Evolutionary conservation across 2,797 vertebrate genomes (phyloP), one percentile per base, ranked within the genome.

Genomic region (Bovichtus diacanthus): DNA sequence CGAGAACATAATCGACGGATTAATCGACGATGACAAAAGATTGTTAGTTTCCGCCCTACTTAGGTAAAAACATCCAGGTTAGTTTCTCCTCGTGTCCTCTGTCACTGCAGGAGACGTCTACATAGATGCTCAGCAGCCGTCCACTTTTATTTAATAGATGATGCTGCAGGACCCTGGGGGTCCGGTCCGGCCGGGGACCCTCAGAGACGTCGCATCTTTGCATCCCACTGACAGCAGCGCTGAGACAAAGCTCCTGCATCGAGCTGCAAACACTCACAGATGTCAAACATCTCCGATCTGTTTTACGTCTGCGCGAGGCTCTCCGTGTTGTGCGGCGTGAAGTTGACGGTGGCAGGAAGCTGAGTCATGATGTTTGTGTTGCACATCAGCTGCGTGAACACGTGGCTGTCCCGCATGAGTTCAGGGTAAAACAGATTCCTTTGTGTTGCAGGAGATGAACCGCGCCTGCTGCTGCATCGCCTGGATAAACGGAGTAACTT

Each of bases 331-430:
- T 9, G 6, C 0, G 43, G 18, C 1, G 72, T 70, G 44, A 86
- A 88, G 31, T 38, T 79, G 41, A 70, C 66, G 10, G 80, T 51
- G 4, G 82, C 62, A 0, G 91, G 85, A 12, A 91, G 78, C 56
- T 91, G 90, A 34, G 75, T 70, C 60, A 87, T 81, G 73, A 89
- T 55, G 76, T 76, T 81, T 25, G 84, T 8, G 19, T 73, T 90
- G 80, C 70, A 72, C 86, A 93, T 88, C 19, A 93, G 85, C 67
- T 90, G 86, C 1, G 80, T 69, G 72, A 93, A 76, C 51, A 87
- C 83, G 0, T 87, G 87, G 21, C 44, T 43, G 79, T 84, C 87
- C 36, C 27, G 67, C 59, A 44, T 59, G 25, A 82, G 49, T 13
- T 83, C 83, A 6, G 83, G 19, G 27, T 65, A 85, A 23, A 89